Base-by-base conservation (phyloP, 2,797 vertebrate species). In the Pseudochirops corinnae region DNA sequence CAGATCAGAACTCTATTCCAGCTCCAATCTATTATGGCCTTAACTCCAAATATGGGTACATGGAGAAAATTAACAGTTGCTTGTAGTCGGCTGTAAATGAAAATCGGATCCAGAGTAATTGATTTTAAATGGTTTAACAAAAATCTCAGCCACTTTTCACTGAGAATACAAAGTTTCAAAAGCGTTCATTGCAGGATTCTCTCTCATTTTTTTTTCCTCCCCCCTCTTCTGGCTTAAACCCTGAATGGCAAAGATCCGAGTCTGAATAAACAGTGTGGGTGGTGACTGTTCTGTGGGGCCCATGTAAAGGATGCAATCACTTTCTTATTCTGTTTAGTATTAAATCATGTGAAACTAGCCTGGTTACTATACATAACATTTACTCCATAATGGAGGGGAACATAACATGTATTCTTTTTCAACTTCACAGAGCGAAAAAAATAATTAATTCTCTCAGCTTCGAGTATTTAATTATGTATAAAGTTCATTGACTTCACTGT, bases 401-500 rank as follows among this genome's bases (percentile, higher is more conserved):
- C 94, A 4, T 55, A 97, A 96, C 91, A 5, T 74, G 96, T 97
- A 97, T 98, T 96, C 97, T 97, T 98, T 95, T 96, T 94, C 97
- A 60, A 96, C 97, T 97, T 98, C 97, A 97, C 90, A 87, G 92
- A 95, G 95, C 96, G 97, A 98, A 97, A 93, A 96, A 95, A 96
- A 97, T 98, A 98, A 98, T 95, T 97, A 98, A 98, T 98, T 98
- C 97, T 98, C 97, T 97, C 56, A 97, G 97, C 98, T 98, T 98
- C 95, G 97, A 98, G 98, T 97, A 98, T 98, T 99, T 98, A 98
- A 98, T 99, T 99, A 98, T 98, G 98, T 98, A 98, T 98, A 99
- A 99, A 99, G 99, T 99, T 99, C 99, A 99, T 98, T 99, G 99
- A 99, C 99, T 99, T 99, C 99, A 98, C 99, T 99, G 98, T 98